Evolutionary conservation across 1,140 invertebrate species (phyloP), one percentile per base, ranked within the genome.

Genomic region (Drosophila kanapiae): DNA sequence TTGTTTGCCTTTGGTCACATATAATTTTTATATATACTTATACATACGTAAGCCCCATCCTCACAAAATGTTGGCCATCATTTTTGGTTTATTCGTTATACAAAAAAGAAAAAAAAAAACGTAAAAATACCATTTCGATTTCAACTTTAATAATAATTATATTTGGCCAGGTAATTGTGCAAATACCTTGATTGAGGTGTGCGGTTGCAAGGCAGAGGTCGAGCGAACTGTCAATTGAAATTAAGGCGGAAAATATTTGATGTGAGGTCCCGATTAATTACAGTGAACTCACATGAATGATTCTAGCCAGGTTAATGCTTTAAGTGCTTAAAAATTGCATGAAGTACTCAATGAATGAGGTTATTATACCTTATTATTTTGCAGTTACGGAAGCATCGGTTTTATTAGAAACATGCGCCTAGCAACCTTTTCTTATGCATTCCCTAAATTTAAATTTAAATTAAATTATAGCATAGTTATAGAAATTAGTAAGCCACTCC

Each of bases 101-200:
- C 9, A 13, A 18, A 42, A 16, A 14, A 35, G 54, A 11, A 11
- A 14, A 35, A 62, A 11, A 11, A 45, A n/a, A 29, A 23, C 23
- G 23, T 2, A 1, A 31, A 23, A 1, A 10, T 9, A 56, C 13
- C 37, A 54, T 54, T 70, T 38, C 33, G 48, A 51, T 37, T 64
- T 27, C 23, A 45, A 67, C 67, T 68, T 68, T 70, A 70, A 70
- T 51, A 69, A 56, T 37, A 38, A 56, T 70, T 70, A 54, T 70
- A 68, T 70, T 70, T 70, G 67, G 63, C 63, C 40, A 56, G 67
- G 62, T 70, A 70, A 70, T 70, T 70, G 63, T 68, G 67, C 48
- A 70, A 70, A 69, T 67, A 62, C 48, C 27, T 54, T 70, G 53
- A 70, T 68, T 70, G 63, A 54, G 38, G 67, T 38, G 48, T 47